Evolutionary conservation across 2,888 invertebrate genomes (phyloP).

Genomic region (Apamea crenata): DNA sequence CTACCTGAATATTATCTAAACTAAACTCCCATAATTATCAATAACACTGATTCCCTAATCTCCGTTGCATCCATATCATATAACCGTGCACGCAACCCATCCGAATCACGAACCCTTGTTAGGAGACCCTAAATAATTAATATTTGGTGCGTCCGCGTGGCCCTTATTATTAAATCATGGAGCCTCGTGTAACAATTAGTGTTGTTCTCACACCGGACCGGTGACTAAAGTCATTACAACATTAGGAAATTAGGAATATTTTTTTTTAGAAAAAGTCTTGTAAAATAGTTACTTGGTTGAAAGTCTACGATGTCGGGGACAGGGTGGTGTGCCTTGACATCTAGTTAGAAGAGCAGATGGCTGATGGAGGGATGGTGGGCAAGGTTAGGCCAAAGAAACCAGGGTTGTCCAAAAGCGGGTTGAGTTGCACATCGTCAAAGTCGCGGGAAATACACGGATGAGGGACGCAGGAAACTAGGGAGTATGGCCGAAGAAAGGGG

Average conservation of each 20-base stretch:
- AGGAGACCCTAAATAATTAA: constrained; percentile 65
- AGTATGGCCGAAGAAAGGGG: not conserved
- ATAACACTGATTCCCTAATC: constrained; percentile 33
- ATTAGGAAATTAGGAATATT: not conserved
- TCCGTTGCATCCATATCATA: constrained; percentile 44
- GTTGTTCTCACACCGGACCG: constrained; percentile 78
- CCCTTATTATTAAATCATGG: constrained; percentile 85
- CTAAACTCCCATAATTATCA: constrained; percentile 22
- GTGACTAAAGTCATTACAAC: constrained; percentile 72
- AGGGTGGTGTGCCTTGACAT: not conserved
- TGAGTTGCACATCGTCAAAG: not conserved
- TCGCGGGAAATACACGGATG: not conserved
- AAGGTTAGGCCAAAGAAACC: too few species aligned
- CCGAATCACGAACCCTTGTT: constrained; percentile 49
- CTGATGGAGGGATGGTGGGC: too few species aligned
- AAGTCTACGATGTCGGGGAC: not conserved
- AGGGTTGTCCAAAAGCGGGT: too few species aligned
- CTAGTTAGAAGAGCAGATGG: too few species aligned
- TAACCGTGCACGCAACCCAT: constrained; percentile 31
- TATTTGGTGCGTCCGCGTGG: constrained; percentile 59
- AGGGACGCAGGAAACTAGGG: too few species aligned
- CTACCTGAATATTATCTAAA: constrained; percentile 1
- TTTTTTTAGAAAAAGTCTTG: not conserved
- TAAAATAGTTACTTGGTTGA: not conserved
- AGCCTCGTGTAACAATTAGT: constrained; percentile 78